Conservation (phyloP, 2,113 vertebrate species). For the Echinops telfairi region DNA sequence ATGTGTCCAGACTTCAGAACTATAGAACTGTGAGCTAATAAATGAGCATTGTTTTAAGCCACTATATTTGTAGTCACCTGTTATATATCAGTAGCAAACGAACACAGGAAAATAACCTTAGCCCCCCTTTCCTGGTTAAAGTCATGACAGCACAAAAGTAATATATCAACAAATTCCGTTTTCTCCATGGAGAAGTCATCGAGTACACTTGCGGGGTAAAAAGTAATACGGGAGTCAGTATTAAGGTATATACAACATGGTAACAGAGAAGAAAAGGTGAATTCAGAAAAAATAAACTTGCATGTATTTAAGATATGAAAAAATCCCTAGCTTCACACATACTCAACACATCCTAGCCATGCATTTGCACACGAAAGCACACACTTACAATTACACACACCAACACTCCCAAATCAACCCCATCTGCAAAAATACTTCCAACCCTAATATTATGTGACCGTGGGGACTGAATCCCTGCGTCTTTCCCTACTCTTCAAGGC, state of each 20-base stretch:
- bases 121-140: constrained; percentile 31
- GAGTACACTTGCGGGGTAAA: constrained; percentile 29
- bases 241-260: neutral
- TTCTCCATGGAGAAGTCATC: constrained; percentile 52
- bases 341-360: neutral
- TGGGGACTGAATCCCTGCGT: constrained; percentile 35
- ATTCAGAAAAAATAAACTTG: constrained; percentile 48
- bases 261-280: constrained; percentile 41
- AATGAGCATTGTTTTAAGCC: neutral
- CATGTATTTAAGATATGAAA: constrained; percentile 60
- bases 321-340: constrained; percentile 35
- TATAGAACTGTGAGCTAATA: constrained; percentile 33
- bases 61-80: constrained; percentile 42
- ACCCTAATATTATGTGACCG: neutral
- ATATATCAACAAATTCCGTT: neutral
- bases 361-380: neutral
- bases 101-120: constrained; percentile 21
- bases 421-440: constrained; percentile 35
- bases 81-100: constrained; percentile 49
- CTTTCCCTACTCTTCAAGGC: constrained; percentile 18
- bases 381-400: neutral
- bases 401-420: neutral
- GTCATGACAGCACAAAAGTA: constrained; percentile 30
- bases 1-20: constrained; percentile 8
- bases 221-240: constrained; percentile 33